Base-by-base conservation (phyloP, 2,797 vertebrate genomes). In the Hipposideros larvatus region DNA sequence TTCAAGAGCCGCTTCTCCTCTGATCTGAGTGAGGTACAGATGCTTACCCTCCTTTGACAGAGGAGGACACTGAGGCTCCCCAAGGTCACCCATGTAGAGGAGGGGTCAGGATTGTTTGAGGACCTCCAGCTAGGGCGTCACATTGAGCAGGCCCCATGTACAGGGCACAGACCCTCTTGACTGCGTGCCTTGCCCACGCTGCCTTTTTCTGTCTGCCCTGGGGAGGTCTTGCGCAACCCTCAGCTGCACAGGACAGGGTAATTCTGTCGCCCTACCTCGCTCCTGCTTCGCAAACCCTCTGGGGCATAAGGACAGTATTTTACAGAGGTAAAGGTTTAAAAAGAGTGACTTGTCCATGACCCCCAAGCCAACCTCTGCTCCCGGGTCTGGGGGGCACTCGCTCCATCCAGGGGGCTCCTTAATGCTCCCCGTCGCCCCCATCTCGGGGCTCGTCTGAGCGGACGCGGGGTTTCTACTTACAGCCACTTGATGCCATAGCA, bases 401-500 rank as follows among this genome's bases (percentile, higher is more conserved):
- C 41, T 4, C 15, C 31, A 61, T 16, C 43, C 84, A 4, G 7
- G 53, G 55, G 13, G 7, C 7, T 18, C 68, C 57, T 48, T 48
- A 18, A 21, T 15, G 1, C 59, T 48, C 55, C 51, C 93, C 7
- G n/a, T 82, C 6, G 31, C 63, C 84, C 83, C 70, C 70, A 16
- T 4, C 83, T 77, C 7, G 0, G 68, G 21, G 71, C 57, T 73
- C 24, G 1, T 7, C 26, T 1, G 46, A 46, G 68, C 46, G 92
- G 87, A 78, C 22, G 51, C 18, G 85, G 71, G 73, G 61, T 46
- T 19, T 65, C 97, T 98, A 99, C 99, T 99, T 98, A 99, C 99
- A 99, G 99, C 99, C 99, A 99, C 98, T 99, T 99, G 98, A 99
- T 99, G 98, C 99, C 99, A 2, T 98, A 98, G 99, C 99, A 99